Evolutionary conservation across 2,888 invertebrate genomes (phyloP), one percentile per base, ranked within the genome.

Genomic region (Biston stratarius): DNA sequence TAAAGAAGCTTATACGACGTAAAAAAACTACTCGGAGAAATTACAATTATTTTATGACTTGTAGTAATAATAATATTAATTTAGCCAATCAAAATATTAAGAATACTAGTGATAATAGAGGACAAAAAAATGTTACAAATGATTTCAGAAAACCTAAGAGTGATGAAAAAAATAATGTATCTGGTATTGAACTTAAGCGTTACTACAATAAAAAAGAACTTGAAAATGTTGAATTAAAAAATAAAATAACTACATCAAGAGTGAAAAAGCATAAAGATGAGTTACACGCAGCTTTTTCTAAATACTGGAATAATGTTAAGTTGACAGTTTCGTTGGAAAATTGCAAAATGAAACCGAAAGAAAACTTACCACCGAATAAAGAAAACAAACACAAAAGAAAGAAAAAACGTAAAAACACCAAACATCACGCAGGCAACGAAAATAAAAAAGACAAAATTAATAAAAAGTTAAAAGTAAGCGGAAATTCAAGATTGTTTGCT

Each of bases 371-470:
- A 9, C 33, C 56, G 6, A 52, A 51, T 6, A 73, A 75, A 53
- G 77, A 77, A 40, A 80, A 76, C 34, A 78, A 73, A 40, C 81
- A 83, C 60, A 90, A 88, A 72, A 78, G 82, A 6, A 86, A 72
- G 64, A 74, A 74, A 47, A 74, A 69, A 59, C 59, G 53, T 24
- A 71, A 70, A 34, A 68, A 63, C 11, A 34, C 10, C 5, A 63
- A 62, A 24, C n/a, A 47, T 10, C 42, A 12, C 14, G 9, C 49
- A 52, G 55, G 11, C 0, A 71, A 55, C 44, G 15, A 9, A 10
- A 14, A 47, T 24, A 58, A 56, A 10, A 36, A 58, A 44, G 33
- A 14, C 44, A 67, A 44, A 58, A 38, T n/a, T 36, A 52, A 67
- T 33, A 66, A 64, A 55, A 52, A 63, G 9, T 34, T 53, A 48